These are phyloP conservation scores for Drosophila auraria DNA, from an alignment of 1,140 invertebrate species.

Conservation along the genomic window DNA sequence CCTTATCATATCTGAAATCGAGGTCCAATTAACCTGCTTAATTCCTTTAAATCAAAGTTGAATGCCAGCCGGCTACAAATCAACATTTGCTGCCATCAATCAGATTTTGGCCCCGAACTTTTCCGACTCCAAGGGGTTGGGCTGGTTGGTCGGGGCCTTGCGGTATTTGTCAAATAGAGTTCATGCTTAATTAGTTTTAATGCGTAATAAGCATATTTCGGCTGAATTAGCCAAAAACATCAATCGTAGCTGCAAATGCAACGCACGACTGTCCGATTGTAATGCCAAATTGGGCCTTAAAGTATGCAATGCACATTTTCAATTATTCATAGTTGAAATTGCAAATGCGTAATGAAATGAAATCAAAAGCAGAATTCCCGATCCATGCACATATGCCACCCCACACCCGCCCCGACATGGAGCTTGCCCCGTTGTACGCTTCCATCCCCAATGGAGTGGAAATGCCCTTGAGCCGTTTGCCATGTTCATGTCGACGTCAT, in stretches of 20 bases:
- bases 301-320: constrained; percentile 74
- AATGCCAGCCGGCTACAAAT: constrained; percentile 27
- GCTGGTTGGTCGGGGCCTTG: background rate
- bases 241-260: constrained; percentile 30
- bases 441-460: constrained; percentile 49
- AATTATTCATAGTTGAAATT: constrained; percentile 78
- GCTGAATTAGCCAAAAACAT: constrained; percentile 69
- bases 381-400: constrained; percentile 36
- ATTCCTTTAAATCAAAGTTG: constrained; percentile 40
- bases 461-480: constrained; percentile 74
- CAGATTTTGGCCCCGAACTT: constrained; percentile 26
- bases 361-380: constrained; percentile 74
- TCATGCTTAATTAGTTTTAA: constrained; percentile 80
- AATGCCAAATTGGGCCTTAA: constrained; percentile 75
- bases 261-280: constrained; percentile 44
- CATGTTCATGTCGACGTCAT: constrained; percentile 68
- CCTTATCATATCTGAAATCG: constrained; percentile 35
- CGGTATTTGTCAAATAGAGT: constrained; percentile 41
- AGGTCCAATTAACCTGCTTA: constrained; percentile 35
- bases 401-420: background rate
- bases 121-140: background rate
- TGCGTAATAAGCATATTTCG: constrained; percentile 78
- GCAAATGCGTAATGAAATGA: constrained; percentile 78
- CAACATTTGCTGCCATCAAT: constrained; percentile 45
- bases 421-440: constrained; percentile 13